A percentile compares a stretch with the other conserved stretches of the same genome.
These are phyloP conservation scores for Protonemura montana DNA, from an alignment of 2,888 invertebrate genomes.

Conservation along the genomic window DNA sequence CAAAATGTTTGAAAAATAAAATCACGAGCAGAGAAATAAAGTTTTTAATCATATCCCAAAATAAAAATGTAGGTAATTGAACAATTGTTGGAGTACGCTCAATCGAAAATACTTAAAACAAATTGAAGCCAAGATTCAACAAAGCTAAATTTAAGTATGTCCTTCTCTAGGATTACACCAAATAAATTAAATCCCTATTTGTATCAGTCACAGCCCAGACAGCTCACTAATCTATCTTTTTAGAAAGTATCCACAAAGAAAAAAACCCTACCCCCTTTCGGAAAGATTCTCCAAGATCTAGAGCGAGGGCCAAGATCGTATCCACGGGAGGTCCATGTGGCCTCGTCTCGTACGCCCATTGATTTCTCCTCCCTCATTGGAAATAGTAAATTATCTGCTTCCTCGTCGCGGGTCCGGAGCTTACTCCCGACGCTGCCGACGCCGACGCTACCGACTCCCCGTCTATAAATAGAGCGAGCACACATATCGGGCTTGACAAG, in stretches of 20 bases:
- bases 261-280: background rate
- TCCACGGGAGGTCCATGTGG: background rate
- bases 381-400: slow-evolving; percentile 7
- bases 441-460: background rate
- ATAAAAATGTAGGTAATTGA: too few species aligned
- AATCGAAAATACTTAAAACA: too few species aligned
- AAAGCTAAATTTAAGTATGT: too few species aligned
- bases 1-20: too few species aligned
- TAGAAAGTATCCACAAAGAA: background rate
- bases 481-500: background rate
- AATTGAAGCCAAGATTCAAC: too few species aligned
- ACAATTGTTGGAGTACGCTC: too few species aligned
- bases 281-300: background rate
- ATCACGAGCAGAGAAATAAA: too few species aligned
- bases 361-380: background rate
- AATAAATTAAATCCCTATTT: background rate
- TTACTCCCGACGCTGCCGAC: background rate
- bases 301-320: background rate
- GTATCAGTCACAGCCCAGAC: background rate
- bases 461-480: background rate
- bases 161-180: too few species aligned
- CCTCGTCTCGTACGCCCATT: background rate
- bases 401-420: background rate
- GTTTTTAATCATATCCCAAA: too few species aligned
- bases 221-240: background rate